Percentiles rank a stretch among this genome's conserved stretches.
These are phyloP conservation scores for Oryzias curvinotus DNA, from an alignment of 2,113 vertebrate genomes.

Conservation along the genomic window DNA sequence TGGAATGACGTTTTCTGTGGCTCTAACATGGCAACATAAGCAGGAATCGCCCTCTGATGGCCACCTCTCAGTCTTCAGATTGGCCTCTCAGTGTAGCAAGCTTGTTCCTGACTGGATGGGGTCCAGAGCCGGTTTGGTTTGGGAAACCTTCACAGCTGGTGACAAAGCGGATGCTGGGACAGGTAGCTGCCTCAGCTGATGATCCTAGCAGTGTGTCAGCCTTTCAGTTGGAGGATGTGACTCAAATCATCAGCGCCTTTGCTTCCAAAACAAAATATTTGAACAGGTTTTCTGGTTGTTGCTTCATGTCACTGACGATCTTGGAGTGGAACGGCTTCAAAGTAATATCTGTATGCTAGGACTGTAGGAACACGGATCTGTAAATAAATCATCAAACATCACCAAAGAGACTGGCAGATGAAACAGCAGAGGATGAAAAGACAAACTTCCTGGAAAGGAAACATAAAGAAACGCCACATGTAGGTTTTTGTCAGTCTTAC, in stretches of 20 bases:
- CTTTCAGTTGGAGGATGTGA: neutral
- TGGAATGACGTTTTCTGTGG: constrained; percentile 1
- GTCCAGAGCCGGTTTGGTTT: constrained; percentile 27
- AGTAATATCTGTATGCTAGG: neutral
- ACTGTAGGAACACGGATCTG: neutral
- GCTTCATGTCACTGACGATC: neutral
- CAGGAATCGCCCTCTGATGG: neutral
- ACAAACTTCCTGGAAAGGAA: neutral
- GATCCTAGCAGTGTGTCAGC: constrained; percentile 27
- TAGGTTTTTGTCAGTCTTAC: no score
- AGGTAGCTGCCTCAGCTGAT: constrained; percentile 23
- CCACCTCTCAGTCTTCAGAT: constrained; percentile 3
- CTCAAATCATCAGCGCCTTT: neutral
- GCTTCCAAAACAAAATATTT: neutral
- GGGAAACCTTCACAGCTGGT: constrained; percentile 33
- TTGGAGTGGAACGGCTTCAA: neutral
- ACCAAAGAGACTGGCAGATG: constrained; percentile 2
- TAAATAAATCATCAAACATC: constrained; percentile 4
- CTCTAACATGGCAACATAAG: neutral
- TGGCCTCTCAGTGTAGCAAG: constrained; percentile 25
- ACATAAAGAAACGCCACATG: neutral
- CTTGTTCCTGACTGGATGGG: constrained; percentile 35
- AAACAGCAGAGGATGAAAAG: neutral
- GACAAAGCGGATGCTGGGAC: constrained; percentile 27
- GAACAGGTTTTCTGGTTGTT: neutral